Conservation (phyloP, 2,888 invertebrate genomes). For the Chymomyza amoena region DNA sequence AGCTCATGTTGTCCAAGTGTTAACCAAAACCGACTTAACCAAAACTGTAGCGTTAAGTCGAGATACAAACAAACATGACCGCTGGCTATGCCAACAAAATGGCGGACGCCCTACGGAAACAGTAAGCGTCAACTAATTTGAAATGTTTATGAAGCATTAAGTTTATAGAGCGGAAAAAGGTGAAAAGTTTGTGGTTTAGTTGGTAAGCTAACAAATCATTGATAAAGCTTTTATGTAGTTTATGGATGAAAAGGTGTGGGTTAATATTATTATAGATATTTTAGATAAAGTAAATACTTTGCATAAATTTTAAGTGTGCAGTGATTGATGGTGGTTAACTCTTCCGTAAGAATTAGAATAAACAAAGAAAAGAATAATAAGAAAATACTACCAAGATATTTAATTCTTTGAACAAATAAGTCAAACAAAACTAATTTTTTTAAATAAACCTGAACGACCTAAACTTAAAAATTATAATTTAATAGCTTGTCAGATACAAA, state of each 20-base stretch:
- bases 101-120: not conserved
- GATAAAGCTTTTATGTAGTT: not conserved
- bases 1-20: not conserved
- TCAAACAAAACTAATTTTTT: too few relatives aligned
- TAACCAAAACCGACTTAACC: slow-evolving; percentile 3
- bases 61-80: not conserved
- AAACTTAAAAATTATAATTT: too few relatives aligned
- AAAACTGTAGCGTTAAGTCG: not conserved
- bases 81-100: not conserved
- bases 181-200: not conserved
- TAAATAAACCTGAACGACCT: too few relatives aligned
- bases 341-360: too few relatives aligned
- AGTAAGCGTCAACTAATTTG: not conserved
- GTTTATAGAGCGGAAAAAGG: not conserved
- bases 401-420: too few relatives aligned
- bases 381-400: too few relatives aligned
- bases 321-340: too few relatives aligned
- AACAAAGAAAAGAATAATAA: too few relatives aligned
- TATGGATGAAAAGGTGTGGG: not conserved
- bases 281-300: too few relatives aligned
- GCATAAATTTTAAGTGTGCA: too few relatives aligned
- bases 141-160: not conserved
- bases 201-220: not conserved
- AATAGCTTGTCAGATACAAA: too few relatives aligned
- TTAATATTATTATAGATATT: not conserved